Evolutionary conservation across 2,113 vertebrate genomes (phyloP).

Genomic region (Rhinoderma darwinii): DNA sequence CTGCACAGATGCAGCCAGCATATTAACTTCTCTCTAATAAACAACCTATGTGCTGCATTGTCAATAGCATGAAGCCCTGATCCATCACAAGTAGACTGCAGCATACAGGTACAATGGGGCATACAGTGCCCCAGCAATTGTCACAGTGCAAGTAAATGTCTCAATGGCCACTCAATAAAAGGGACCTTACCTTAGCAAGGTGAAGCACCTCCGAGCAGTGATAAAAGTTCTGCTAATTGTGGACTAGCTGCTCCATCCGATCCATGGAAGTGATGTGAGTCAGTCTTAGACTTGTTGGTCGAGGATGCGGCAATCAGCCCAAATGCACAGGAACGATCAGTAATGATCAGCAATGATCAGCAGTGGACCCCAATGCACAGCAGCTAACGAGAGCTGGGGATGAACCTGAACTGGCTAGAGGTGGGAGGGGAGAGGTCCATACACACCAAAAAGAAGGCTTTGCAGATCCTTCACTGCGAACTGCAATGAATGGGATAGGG

Average conservation of each 20-base stretch:
- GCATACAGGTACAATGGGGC: neutral
- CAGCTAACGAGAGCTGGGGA: neutral
- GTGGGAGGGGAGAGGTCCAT: slow-evolving; percentile 26
- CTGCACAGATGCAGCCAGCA: slow-evolving; percentile 32
- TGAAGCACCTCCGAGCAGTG: slow-evolving; percentile 25
- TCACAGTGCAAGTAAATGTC: too few relatives aligned
- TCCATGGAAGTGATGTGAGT: slow-evolving; percentile 25
- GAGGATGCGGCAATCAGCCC: neutral
- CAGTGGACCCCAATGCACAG: slow-evolving; percentile 10
- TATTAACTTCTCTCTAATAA: slow-evolving; percentile 28
- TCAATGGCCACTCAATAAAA: too few relatives aligned
- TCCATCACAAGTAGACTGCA: slow-evolving; percentile 2
- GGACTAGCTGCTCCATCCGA: neutral
- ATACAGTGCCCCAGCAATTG: neutral
- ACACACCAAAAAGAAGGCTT: slow-evolving; percentile 4
- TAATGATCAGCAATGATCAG: neutral
- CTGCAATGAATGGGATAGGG: slow-evolving; percentile 46
- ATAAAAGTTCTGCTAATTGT: slow-evolving; percentile 39
- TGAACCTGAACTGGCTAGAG: neutral
- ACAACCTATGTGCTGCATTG: slow-evolving; percentile 24
- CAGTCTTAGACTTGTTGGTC: slow-evolving; percentile 18
- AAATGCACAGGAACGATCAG: neutral
- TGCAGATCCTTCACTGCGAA: slow-evolving; percentile 23
- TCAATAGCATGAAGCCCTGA: neutral
- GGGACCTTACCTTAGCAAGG: slow-evolving; percentile 51